Evolutionary conservation across 2,888 invertebrate genomes (phyloP), one percentile per base, ranked within the genome.

Genomic region (Pycnomerus fuliginosus): DNA sequence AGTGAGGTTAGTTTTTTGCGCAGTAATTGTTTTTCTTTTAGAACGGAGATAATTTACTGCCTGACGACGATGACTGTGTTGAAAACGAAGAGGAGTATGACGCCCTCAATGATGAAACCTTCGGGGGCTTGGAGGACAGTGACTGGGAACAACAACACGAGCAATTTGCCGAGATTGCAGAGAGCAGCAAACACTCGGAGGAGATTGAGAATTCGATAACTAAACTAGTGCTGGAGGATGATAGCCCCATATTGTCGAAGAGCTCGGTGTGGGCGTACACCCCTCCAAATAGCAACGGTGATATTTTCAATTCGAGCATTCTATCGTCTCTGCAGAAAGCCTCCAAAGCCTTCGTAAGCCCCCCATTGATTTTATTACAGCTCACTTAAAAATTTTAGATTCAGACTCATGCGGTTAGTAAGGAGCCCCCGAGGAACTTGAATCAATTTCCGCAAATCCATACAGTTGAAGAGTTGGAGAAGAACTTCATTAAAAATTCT

Each of bases 71-170:
- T 29, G 74, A 77, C 27, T 83, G 82, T 49, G 66, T 67, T 35
- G 75, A 76, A 15, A 80, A 76, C 50, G 82, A 83, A 2, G 90
- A 90, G 51, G 90, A 90, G 64, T 92, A 91, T 71, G 92, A 94
- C 75, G 91, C 91, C 1, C 80, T 92, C 52, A 94, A 94, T 61
- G 89, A 93, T 72, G 93, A 93, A 73, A 94, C 94, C 0, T 94
- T 94, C 70, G 93, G 93, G 15, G 83, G 83, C 35, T 85, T 83
- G 53, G 84, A 83, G 64, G 76, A 25, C 3, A 12, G 82, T 57
- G 86, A 86, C 63, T 86, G 86, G 86, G 86, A 86, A 62, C 77
- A 82, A 56, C 82, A 80, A 52, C 86, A 86, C 68, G 84, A 85
- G 64, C 80, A 83, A 62, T 74, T 83, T 55, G 82, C 84, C 3